Evolutionary conservation across 2,113 vertebrate species (phyloP), one percentile per base, ranked within the genome.

Genomic region (Phainopepla nitens): DNA sequence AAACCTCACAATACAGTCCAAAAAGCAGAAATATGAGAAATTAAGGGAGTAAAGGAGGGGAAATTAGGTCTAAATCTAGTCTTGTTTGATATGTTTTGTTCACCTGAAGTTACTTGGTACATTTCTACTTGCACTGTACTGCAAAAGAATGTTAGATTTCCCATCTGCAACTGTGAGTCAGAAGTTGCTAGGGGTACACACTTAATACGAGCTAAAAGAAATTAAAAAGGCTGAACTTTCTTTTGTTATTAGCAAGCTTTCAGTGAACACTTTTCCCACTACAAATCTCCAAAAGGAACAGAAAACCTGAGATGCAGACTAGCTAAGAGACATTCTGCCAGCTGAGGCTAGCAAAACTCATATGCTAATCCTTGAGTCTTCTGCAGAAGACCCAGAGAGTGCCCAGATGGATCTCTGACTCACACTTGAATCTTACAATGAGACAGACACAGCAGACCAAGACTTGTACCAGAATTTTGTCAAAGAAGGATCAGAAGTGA

Each of bases 41-140:
- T 17, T 10, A n/a, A 6, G 15, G 3, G 20, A 7, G 3, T 10
- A 3, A 41, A 2, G 3, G 4, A 36, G 33, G 4, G 1, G 2
- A 6, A 27, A 50, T n/a, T 57, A 21, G 70, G 27, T 33, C 14
- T 51, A 64, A 13, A 13, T 57, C 44, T 76, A 44, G 20, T 25
- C 4, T 49, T 36, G 3, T 50, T 66, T 58, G 19, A 20, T 35
- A 20, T 54, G 12, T 57, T 75, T 82, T 71, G 10, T 66, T 85
- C 39, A 68, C 9, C 2, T 79, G 13, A 73, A 82, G 19, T 29
- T 47, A 49, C 13, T 33, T 54, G 4, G 11, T 47, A 12, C 24
- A 16, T 61, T 82, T 86, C 47, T 61, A 33, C 10, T 15, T 57
- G 12, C 18, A 41, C 7, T 42, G 5, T 41, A 33, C 50, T 57